Percentiles rank a stretch among this genome's conserved stretches.
phyloP scores from a whole-genome alignment of 92 coral and sea anemone genomes.

The Palythoa grandiflora region DNA sequence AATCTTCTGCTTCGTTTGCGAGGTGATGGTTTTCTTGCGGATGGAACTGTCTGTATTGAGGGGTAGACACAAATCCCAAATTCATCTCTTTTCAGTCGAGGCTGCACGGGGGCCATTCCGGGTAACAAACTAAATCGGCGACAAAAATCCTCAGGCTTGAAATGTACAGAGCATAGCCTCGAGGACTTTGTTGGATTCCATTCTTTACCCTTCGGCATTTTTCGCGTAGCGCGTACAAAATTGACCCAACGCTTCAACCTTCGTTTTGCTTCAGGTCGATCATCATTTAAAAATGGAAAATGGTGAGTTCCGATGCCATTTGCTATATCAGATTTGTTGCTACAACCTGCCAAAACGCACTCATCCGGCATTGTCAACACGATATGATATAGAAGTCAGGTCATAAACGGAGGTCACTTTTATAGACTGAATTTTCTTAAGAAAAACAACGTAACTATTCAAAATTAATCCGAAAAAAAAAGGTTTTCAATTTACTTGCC shows the following conservation, averaged over 20 bases:
- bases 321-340: neutral
- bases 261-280: constrained; percentile 22
- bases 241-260: constrained; percentile 27
- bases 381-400: constrained; percentile 5
- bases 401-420: neutral
- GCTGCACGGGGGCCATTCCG: constrained; percentile 8
- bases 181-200: constrained; percentile 25
- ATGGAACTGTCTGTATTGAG: constrained; percentile 9
- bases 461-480: neutral
- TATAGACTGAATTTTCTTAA: constrained; percentile 3
- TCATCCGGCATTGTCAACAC: constrained; percentile 10
- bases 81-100: neutral
- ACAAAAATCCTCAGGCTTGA: constrained; percentile 26
- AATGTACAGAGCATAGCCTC: neutral
- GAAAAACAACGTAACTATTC: neutral
- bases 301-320: constrained; percentile 1
- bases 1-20: constrained; percentile 23
- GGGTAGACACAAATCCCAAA: constrained; percentile 8
- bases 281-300: constrained; percentile 15
- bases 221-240: constrained; percentile 22
- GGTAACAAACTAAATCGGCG: neutral
- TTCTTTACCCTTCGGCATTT: constrained; percentile 15
- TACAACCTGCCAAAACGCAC: neutral
- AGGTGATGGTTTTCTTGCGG: constrained; percentile 22
- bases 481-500: neutral